Evolutionary conservation across 2,888 invertebrate genomes (phyloP).

Genomic region (Auanema freiburgensis): DNA sequence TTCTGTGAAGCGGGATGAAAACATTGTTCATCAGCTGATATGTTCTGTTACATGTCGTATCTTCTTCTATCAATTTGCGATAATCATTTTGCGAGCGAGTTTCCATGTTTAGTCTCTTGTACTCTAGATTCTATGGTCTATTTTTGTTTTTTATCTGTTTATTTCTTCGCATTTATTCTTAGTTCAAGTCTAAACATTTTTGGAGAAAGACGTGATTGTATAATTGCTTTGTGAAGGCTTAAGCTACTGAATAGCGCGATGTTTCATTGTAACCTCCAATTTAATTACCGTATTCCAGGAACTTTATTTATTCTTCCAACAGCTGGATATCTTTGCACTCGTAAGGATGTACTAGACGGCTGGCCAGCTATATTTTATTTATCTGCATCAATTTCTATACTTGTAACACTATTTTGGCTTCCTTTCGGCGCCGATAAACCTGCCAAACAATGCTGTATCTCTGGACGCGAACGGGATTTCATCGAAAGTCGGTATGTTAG

Average conservation of each 20-base stretch:
- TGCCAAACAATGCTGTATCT: conserved; percentile 60
- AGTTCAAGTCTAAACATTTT: background rate
- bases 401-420: conserved; percentile 58
- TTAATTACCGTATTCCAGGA: conserved; percentile 28
- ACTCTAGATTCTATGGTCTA: background rate
- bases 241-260: no score
- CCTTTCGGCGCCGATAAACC: conserved; percentile 63
- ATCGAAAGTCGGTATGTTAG: conserved; percentile 55
- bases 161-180: background rate
- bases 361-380: conserved; percentile 63
- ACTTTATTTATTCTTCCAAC: conserved; percentile 61
- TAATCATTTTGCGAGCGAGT: no score
- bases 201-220: no score
- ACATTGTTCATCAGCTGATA: background rate
- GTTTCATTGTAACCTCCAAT: no score
- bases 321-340: conserved; percentile 59
- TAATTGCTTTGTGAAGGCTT: no score
- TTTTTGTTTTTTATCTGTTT: background rate
- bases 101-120: no score
- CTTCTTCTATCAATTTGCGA: no score
- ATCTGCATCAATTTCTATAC: conserved; percentile 48
- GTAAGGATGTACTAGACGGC: conserved; percentile 56
- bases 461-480: conserved; percentile 51
- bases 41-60: no score
- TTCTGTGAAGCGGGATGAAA: background rate